Evolutionary conservation across 1,140 invertebrate genomes (phyloP), one percentile per base, ranked within the genome.

Genomic region (Spodoptera frugiperda): DNA sequence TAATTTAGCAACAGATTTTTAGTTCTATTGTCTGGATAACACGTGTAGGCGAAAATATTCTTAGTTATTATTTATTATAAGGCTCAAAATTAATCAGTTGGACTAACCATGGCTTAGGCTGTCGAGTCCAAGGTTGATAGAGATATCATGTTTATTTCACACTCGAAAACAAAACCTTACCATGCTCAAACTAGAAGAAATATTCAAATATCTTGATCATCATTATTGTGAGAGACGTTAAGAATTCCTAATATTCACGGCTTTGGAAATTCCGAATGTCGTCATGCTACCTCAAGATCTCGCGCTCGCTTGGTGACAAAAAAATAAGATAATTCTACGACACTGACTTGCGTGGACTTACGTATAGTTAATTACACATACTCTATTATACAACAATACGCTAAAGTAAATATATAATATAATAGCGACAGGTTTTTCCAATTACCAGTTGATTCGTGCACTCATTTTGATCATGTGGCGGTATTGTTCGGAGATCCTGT

Each of bases 261-360:
- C 48, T 63, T 75, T 54, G 72, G 72, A 17, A 75, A 75, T 44
- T 53, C 72, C 72, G 25, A 51, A 65, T 75, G 59, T 51, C 72
- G 72, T 75, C 72, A 75, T 54, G 33, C 17, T 75, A 8, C 17
- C 19, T 10, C 17, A 21, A 11, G 15, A 63, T 59, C 55, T 72
- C 10, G 10, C 21, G 19, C 15, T 48, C 21, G 71, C 39, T 1
- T 39, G 44, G 46, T 65, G 59, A 75, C 59, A 75, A 75, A 75
- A 75, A 73, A 73, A 30, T n/a, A 49, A 59, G 44, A 61, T 73
- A 73, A 71, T 55, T 55, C 25, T n/a, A 68, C 48, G 48, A 51
- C 65, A 68, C 57, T 61, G 30, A 4, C 21, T 65, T 51, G n/a
- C 25, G 48, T 53, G 48, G 48, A 68, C 15, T 49, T 49, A 67